Percentiles rank a stretch among this genome's conserved stretches.
phyloP scores from a whole-genome alignment of 2,113 vertebrate species.

The Turnix velox region DNA sequence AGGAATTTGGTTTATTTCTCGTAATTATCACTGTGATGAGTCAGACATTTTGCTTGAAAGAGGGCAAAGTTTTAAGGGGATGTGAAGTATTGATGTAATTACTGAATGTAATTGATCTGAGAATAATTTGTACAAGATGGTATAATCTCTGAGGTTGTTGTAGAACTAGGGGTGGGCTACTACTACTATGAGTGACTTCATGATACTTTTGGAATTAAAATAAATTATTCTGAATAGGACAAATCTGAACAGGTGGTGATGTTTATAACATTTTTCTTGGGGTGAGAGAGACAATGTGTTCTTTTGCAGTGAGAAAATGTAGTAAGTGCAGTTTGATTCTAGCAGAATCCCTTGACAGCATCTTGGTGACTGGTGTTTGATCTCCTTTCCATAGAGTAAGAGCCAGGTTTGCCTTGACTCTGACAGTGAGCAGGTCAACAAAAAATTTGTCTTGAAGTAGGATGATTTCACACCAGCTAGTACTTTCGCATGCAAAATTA shows the following conservation, averaged over 20 bases:
- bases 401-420: not conserved
- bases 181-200: not conserved
- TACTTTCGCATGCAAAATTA: not conserved
- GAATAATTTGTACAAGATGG: not conserved
- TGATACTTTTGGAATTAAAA: not conserved
- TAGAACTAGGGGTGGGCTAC: too few relatives aligned
- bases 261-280: not conserved
- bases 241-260: not conserved
- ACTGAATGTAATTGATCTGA: not conserved
- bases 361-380: not conserved
- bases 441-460: not conserved
- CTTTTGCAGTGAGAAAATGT: not conserved
- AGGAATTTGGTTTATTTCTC: constrained; percentile 34
- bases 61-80: constrained; percentile 5
- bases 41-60: not conserved
- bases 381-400: not conserved
- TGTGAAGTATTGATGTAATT: constrained; percentile 22
- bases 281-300: not conserved
- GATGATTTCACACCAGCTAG: not conserved
- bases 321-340: not conserved
- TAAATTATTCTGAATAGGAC: not conserved
- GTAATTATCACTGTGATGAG: constrained; percentile 49
- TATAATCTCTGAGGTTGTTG: not conserved
- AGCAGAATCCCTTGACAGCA: not conserved
- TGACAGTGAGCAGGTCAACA: not conserved